Evolutionary conservation across 2,888 invertebrate genomes (phyloP).

Genomic region (Volucella inflata): DNA sequence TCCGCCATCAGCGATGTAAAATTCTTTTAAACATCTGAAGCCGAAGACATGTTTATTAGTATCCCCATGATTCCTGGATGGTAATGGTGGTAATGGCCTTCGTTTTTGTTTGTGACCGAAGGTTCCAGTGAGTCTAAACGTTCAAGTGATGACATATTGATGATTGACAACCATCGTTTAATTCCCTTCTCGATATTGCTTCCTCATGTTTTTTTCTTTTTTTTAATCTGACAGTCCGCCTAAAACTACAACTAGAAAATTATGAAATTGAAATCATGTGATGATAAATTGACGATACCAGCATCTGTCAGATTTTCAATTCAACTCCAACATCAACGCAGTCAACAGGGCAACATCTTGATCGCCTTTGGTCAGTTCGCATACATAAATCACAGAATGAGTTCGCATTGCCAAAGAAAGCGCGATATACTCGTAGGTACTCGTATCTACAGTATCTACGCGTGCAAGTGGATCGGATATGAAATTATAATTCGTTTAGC

Average conservation of each 20-base stretch:
- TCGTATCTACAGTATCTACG: neutral
- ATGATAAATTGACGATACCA: constrained; percentile 57
- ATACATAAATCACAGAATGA: constrained; percentile 43
- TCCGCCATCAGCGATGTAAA: too few species aligned
- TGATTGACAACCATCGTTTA: too few species aligned
- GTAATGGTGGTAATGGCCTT: too few species aligned
- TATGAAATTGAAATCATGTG: constrained; percentile 38
- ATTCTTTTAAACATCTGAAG: too few species aligned
- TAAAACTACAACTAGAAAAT: constrained; percentile 4
- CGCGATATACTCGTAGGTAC: neutral
- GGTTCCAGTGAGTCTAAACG: too few species aligned
- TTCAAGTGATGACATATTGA: too few species aligned
- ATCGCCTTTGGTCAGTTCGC: constrained; percentile 38
- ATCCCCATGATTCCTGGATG: too few species aligned
- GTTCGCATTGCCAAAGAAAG: neutral
- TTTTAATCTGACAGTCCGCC: constrained; percentile 7
- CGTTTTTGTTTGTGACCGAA: too few species aligned
- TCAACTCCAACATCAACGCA: constrained; percentile 52
- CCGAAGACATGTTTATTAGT: too few species aligned
- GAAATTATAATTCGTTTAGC: constrained; percentile 66
- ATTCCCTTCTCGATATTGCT: neutral
- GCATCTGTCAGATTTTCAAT: constrained; percentile 61
- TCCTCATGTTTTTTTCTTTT: constrained; percentile 20
- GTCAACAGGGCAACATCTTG: constrained; percentile 50
- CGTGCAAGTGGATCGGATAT: constrained; percentile 40